A percentile compares a stretch with the other conserved stretches of the same genome.
phyloP scores from a whole-genome alignment of 2,888 invertebrate genomes.

The Protonemura montana region DNA sequence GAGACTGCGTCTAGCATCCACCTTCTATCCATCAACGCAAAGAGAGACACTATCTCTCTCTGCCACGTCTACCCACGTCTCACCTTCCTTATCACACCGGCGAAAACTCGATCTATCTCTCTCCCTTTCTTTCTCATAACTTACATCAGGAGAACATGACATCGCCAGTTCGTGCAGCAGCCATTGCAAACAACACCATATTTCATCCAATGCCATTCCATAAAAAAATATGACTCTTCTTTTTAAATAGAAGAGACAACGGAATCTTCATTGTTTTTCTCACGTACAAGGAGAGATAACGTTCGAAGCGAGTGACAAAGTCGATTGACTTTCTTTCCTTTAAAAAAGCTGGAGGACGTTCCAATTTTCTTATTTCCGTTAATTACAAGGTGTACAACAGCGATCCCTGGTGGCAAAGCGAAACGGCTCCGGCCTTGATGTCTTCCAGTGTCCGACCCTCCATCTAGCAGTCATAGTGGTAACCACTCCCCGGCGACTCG shows the following conservation, averaged over 20 bases:
- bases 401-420: neutral
- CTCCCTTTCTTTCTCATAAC: slow-evolving; percentile 28
- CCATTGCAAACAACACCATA: slow-evolving; percentile 7
- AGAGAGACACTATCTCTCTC: slow-evolving; percentile 29
- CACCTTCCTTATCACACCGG: slow-evolving; percentile 17
- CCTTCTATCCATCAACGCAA: slow-evolving; percentile 34
- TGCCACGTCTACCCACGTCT: neutral
- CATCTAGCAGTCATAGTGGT: neutral
- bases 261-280: neutral
- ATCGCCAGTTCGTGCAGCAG: neutral
- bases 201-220: neutral
- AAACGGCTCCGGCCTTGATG: neutral
- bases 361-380: neutral
- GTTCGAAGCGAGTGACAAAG: neutral
- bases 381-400: neutral
- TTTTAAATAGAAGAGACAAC: neutral
- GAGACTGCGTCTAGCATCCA: neutral
- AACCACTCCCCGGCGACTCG: neutral
- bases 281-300: neutral
- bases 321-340: neutral
- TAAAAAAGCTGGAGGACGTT: neutral
- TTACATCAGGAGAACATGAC: slow-evolving; percentile 23
- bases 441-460: neutral
- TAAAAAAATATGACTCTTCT: neutral
- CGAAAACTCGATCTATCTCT: slow-evolving; percentile 12